Evolutionary conservation across 2,797 vertebrate species (phyloP), one percentile per base, ranked within the genome.

Genomic region (Artibeus jamaicensis): DNA sequence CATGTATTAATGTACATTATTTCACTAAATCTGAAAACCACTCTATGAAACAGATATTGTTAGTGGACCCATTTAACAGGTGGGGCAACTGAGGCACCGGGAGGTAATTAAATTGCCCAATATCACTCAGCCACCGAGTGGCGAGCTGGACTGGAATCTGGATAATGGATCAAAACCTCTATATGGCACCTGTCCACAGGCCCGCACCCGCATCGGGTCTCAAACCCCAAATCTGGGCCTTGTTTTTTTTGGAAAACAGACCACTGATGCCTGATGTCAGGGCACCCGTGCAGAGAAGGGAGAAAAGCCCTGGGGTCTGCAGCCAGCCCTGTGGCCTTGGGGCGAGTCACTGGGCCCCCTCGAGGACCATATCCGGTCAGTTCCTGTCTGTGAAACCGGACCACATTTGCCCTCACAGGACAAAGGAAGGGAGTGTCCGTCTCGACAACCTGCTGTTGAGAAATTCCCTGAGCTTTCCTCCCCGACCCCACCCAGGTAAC

Each of bases 21-120:
- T 83, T 92, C 88, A 81, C 81, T 92, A 92, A 96, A 65, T 85
- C 7, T 65, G 83, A 71, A 93, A 62, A 74, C 71, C 42, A 44
- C 48, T 34, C 67, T 67, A 74, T 77, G 92, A 96, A 77, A 68
- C 44, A 86, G 70, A 79, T 62, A 57, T 53, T 76, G 19, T 76
- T 79, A 59, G 78, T 26, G 50, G 68, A 24, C 11, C 65, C 65
- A 37, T 39, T 74, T 91, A 83, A 78, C 15, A 91, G 76, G 39
- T 42, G 62, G 77, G 85, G 53, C 77, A 44, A 68, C 0, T 55
- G 68, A 70, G 70, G 70, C 68, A 24, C 24, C 16, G 37, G 18
- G 59, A 62, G 14, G 92, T 34, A 79, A 96, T 48, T 94, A 86
- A 76, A 78, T 77, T 83, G 87, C 46, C 71, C 84, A 76, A 0